Evolutionary conservation across 2,797 vertebrate genomes (phyloP).

Genomic region (Hypotaenidia okinawae): DNA sequence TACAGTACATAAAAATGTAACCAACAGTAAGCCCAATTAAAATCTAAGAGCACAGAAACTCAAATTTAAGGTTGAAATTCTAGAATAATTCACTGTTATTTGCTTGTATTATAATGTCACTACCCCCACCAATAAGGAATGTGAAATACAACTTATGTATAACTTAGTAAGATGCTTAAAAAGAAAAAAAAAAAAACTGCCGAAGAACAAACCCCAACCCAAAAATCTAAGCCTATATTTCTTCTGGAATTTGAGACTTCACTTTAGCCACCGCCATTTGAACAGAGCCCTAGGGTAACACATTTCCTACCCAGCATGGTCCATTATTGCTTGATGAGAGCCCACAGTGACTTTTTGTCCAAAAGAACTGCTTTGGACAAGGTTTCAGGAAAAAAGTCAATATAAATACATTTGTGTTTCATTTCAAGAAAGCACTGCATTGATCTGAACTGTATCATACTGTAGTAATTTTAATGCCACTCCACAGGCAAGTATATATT

Average conservation of each 20-base stretch:
- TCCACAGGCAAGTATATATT: slow-evolving; percentile 27
- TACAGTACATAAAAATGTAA: neutral
- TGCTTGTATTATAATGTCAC: neutral
- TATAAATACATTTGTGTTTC: neutral
- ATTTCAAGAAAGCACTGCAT: slow-evolving; percentile 17
- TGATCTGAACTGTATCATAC: slow-evolving; percentile 55
- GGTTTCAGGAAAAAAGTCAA: neutral
- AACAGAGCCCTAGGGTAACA: neutral
- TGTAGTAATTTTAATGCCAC: slow-evolving; percentile 44
- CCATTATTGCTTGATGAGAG: slow-evolving; percentile 52
- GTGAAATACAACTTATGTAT: neutral
- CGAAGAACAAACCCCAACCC: neutral
- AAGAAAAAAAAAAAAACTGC: neutral
- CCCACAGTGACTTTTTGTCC: slow-evolving; percentile 40
- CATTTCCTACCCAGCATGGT: slow-evolving; percentile 18
- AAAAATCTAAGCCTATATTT: neutral
- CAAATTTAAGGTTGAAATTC: neutral
- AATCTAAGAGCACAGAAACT: neutral
- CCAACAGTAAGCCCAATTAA: neutral
- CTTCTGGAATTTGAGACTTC: neutral
- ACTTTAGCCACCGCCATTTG: neutral
- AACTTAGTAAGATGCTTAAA: neutral
- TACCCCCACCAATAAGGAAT: neutral
- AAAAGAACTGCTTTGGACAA: slow-evolving; percentile 32
- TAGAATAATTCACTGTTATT: neutral